A percentile compares a stretch with the other conserved stretches of the same genome.
Conservation (phyloP, 2,888 invertebrate genomes). For the Lepidonotus clava region DNA sequence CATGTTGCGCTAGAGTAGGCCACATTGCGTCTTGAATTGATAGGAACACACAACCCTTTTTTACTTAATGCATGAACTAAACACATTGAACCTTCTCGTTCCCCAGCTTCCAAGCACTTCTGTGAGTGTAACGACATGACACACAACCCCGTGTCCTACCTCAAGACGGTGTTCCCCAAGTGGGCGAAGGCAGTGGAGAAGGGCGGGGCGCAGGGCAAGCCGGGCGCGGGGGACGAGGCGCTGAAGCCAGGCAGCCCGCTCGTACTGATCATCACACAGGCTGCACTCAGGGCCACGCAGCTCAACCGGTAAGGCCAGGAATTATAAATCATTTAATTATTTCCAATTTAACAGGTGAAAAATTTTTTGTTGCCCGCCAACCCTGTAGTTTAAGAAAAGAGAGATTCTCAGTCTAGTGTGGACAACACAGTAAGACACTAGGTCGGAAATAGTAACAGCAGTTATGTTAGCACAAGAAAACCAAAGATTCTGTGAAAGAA, state of each 20-base stretch:
- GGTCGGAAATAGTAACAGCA: not conserved
- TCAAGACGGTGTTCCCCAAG: slow-evolving; percentile 13
- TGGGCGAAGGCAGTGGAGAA: slow-evolving; percentile 39
- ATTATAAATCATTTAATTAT: not conserved
- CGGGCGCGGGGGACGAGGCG: too few relatives aligned
- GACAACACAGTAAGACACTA: not conserved
- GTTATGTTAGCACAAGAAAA: not conserved
- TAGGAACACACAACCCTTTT: not conserved
- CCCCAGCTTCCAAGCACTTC: not conserved
- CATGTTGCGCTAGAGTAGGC: too few relatives aligned
- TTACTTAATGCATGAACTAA: not conserved
- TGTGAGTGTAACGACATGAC: slow-evolving; percentile 29
- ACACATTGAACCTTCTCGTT: not conserved
- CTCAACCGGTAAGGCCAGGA: slow-evolving; percentile 69
- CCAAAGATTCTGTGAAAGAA: not conserved
- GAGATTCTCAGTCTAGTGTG: not conserved
- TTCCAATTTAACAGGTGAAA: too few relatives aligned
- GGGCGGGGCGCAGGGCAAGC: too few relatives aligned
- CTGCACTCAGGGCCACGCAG: slow-evolving; percentile 50
- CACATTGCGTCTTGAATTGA: too few relatives aligned
- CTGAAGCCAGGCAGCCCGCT: not conserved
- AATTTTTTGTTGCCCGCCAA: too few relatives aligned
- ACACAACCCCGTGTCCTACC: not conserved
- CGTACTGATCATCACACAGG: slow-evolving; percentile 1
- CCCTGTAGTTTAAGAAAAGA: too few relatives aligned